Base-by-base conservation (phyloP, 2,113 vertebrate genomes). In the Apeltes quadracus region DNA sequence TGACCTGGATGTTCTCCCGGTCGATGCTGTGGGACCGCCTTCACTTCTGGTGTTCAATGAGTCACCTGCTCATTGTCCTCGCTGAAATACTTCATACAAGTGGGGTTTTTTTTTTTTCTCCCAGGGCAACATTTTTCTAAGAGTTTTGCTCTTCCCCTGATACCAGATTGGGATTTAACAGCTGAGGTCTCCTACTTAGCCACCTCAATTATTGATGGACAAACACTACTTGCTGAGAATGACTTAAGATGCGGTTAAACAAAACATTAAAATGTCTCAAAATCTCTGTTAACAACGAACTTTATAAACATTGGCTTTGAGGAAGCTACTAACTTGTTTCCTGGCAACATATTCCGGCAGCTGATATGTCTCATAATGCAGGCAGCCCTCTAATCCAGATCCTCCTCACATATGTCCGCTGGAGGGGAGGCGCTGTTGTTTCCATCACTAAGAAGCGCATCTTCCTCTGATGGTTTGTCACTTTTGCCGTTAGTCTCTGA, bases 361-460 rank as follows among this genome's bases (percentile, higher is more conserved):
- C 15, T n/a, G 44, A 48, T 9, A 29, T 29, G 20, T 20, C 32
- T 43, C 34, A 13, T 27, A 34, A 57, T 20, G 11, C 16, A 34
- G 22, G n/a, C 20, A 22, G 12, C 23, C 23, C 32, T 32, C 14
- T n/a, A 48, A 20, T 57, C 25, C 32, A 50, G 27, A 20, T 0
- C 3, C 3, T 53, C 22, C 18, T 34, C 0, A n/a, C n/a, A n/a
- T 46, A 9, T 14, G 18, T 58, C 48, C 29, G 12, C 2, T 1
- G 14, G 2, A 0, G 1, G 1, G 0, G 1, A 1, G 1, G 4
- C 18, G 25, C 29, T 32, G 48, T 14, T 2, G 0, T 53, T 51
- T 13, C 2, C 15, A 9, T 20, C 14, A 50, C 12, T 27, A 12
- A 75, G 61, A 10, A 61, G 27, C 0, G 0, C 0, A 5, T 72